Conservation (phyloP, 2,797 vertebrate species). For the Tiaroga cobitis region DNA sequence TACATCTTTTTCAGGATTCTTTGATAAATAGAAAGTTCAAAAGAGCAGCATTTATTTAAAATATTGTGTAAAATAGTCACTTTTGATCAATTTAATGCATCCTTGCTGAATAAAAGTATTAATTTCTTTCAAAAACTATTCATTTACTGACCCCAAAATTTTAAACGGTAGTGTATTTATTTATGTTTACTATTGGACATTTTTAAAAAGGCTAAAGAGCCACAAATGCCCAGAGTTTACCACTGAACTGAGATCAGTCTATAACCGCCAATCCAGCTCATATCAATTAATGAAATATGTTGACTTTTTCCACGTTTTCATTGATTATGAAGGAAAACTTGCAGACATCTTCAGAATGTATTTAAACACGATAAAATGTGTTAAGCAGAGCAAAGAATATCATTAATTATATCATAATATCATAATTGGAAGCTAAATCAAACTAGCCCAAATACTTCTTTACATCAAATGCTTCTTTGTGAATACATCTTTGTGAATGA, state of each 20-base stretch:
- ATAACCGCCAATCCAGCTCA: neutral
- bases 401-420: neutral
- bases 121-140: neutral
- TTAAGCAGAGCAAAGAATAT: neutral
- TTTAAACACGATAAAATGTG: neutral
- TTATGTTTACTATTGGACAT: neutral
- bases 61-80: neutral
- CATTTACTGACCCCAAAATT: neutral
- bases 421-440: neutral
- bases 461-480: neutral
- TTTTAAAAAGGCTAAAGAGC: neutral
- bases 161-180: neutral
- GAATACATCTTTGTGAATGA: neutral
- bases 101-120: neutral
- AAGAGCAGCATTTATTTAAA: neutral
- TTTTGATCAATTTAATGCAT: neutral
- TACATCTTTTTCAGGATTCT: neutral
- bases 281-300: neutral
- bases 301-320: neutral
- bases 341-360: neutral
- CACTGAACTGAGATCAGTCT: constrained; percentile 20
- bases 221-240: neutral
- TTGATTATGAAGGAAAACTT: neutral
- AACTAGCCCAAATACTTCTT: neutral
- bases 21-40: neutral